Base-by-base conservation (phyloP, 2,113 vertebrate genomes). In the Dicaeum eximium region DNA sequence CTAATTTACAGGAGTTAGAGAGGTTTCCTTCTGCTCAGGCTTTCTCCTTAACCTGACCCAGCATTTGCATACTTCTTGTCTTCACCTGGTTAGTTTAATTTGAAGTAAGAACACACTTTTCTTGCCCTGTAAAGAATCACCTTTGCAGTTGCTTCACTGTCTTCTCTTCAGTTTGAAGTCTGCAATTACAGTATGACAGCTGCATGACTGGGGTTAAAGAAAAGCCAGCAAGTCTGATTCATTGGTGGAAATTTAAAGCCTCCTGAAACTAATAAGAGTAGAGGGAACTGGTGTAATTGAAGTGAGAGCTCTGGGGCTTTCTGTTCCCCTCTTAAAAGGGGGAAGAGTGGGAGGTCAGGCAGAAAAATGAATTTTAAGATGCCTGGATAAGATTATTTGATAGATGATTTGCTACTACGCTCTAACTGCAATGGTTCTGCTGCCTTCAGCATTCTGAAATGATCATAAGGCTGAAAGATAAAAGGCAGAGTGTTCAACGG, bases 281-380 rank as follows among this genome's bases (percentile, higher is more conserved):
- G 33, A 81, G 30, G 13, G 25, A 89, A 85, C 15, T 5, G 11
- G 50, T 69, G 11, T 30, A 58, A 80, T 3, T 82, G 42, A 86
- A 70, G 27, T 42, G 27, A 85, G 71, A 86, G 35, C 13, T 85
- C 71, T 80, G 27, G 7, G 54, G 4, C 9, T 57, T 91, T 85
- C 54, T 90, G 5, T 69, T 88, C 35, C 22, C 4, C 24, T 82
- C 45, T 72, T 80, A 42, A 53, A 90, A 95, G 47, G 57, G 81
- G 61, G 23, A 51, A 57, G 45, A 72, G n/a, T 25, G 12, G 17
- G 57, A 93, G 69, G 53, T 79, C 48, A 95, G 45, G 42, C 23
- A 92, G 53, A 91, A 95, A 66, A 88, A 79, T 35, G 9, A 75
- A 82, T 85, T 74, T 88, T 91, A 82, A 48, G 54, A 90, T 90